Evolutionary conservation across 2,113 vertebrate genomes (phyloP).

Genomic region (Tretioscincus oriximinensis): DNA sequence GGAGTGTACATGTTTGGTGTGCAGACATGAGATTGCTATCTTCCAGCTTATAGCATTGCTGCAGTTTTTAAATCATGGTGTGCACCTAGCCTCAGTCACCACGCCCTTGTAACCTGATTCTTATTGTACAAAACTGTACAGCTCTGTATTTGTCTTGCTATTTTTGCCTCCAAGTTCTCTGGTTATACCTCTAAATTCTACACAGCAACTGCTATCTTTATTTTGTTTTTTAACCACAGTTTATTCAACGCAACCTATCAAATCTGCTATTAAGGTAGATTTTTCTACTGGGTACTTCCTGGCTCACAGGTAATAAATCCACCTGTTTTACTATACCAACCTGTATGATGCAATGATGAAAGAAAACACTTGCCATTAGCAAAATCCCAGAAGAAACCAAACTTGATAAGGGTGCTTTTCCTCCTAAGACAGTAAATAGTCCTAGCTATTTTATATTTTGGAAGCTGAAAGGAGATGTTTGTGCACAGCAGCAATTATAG

Average conservation of each 20-base stretch:
- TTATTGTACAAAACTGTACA: too few species aligned
- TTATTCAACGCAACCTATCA: neutral
- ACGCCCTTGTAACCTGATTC: too few species aligned
- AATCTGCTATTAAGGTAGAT: neutral
- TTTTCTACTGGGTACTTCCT: neutral
- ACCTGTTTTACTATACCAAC: neutral
- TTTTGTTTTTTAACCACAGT: too few species aligned
- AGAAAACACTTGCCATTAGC: conserved; percentile 2
- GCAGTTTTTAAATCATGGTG: too few species aligned
- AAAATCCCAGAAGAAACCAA: conserved; percentile 30
- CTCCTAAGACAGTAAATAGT: neutral
- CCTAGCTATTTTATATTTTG: conserved; percentile 25
- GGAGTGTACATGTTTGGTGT: too few species aligned
- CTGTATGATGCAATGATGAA: neutral
- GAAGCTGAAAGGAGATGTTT: conserved; percentile 47
- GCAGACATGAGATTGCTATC: too few species aligned
- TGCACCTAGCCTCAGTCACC: too few species aligned
- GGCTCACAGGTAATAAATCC: neutral
- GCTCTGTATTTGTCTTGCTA: too few species aligned
- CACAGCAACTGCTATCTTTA: too few species aligned
- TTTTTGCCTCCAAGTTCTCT: too few species aligned
- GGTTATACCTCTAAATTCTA: too few species aligned
- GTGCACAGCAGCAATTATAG: conserved; percentile 69
- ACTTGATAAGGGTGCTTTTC: conserved; percentile 47
- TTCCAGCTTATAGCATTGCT: too few species aligned